phyloP scores from a whole-genome alignment of 2,888 invertebrate genomes.

The Diachrysia chrysitis region DNA sequence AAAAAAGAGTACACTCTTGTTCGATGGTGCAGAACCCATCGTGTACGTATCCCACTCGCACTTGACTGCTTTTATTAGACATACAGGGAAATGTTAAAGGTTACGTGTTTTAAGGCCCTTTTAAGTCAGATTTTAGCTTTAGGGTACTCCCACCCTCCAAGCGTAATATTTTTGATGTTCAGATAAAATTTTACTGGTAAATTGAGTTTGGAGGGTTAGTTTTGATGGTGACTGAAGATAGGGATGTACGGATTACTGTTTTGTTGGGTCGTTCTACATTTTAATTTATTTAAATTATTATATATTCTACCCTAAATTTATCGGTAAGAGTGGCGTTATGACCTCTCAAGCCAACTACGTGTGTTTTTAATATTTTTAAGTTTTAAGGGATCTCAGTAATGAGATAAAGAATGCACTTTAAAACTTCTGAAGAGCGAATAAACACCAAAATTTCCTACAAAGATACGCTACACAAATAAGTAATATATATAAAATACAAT shows the following conservation, averaged over 20 bases:
- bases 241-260: constrained; percentile 6
- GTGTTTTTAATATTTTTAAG: too few relatives aligned
- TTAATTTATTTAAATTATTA: neutral
- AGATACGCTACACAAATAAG: too few relatives aligned
- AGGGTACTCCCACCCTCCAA: constrained; percentile 41
- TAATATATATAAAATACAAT: too few relatives aligned
- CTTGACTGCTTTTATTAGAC: constrained; percentile 45
- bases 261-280: neutral
- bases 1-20: neutral
- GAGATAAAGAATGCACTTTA: too few relatives aligned
- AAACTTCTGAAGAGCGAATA: too few relatives aligned
- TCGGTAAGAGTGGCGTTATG: too few relatives aligned
- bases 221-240: constrained; percentile 34
- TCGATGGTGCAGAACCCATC: neutral
- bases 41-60: neutral
- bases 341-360: too few relatives aligned
- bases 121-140: constrained; percentile 49
- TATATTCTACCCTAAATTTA: too few relatives aligned
- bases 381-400: too few relatives aligned
- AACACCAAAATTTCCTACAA: too few relatives aligned
- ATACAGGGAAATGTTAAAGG: constrained; percentile 55
- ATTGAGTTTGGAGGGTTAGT: constrained; percentile 48
- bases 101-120: constrained; percentile 46
- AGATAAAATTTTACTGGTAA: constrained; percentile 60
- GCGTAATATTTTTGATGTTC: constrained; percentile 59